Base-by-base conservation (phyloP, 2,888 invertebrate genomes). In the Cantharis nigra region DNA sequence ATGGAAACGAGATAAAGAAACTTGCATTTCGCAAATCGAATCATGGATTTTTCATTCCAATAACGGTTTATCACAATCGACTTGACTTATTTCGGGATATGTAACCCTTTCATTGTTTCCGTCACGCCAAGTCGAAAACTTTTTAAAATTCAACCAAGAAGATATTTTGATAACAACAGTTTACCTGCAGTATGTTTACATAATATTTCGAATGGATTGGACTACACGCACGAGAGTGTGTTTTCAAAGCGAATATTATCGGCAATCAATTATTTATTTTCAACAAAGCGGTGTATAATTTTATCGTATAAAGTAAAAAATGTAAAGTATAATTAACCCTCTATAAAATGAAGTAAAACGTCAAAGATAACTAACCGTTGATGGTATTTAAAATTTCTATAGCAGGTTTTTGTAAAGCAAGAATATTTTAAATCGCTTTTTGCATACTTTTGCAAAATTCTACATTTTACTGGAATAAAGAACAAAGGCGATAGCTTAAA, bases 341-440 rank as follows among this genome's bases (percentile, higher is more conserved):
- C n/a, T 49, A 49, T 49, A 49, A 49, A 49, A n/a, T n/a, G 49
- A 49, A 49, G 49, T 49, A 49, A 49, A 49, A 49, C 49, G 49
- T 49, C 49, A 49, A 49, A 49, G 49, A 49, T 49, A 49, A 49
- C 49, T 49, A 49, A 49, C 49, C 49, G 49, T 49, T 49, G 49
- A 49, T 49, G 49, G 49, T 2, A 49, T 49, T 49, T 49, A 49
- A 49, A 49, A 49, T 49, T 49, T 49, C 49, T 65, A 20, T 23
- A 65, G 65, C 23, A 65, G 18, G 18, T 65, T 72, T 69, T 72
- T 67, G 67, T 72, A 49, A 72, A 72, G 65, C 65, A 72, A 72
- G 65, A 72, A 72, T 65, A 72, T 72, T 72, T 33, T 26, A 65
- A 65, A 72, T 72, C 67, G 67, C 33, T 72, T 64, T 72, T 28